phyloP scores from a whole-genome alignment of 2,888 invertebrate genomes.

The Xylocampa areola region DNA sequence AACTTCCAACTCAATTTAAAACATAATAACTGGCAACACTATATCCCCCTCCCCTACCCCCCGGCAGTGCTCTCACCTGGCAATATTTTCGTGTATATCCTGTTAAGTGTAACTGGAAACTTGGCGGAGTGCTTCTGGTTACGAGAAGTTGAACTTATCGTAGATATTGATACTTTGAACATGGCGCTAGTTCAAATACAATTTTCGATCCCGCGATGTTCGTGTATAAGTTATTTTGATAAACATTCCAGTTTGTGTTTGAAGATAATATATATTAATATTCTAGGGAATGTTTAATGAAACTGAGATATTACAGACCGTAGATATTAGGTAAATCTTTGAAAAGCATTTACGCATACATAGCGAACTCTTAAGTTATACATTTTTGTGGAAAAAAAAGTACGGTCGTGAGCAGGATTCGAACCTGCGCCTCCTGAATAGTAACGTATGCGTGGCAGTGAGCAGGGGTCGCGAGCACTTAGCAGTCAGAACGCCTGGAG shows the following conservation, averaged over 20 bases:
- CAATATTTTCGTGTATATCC: constrained; percentile 38
- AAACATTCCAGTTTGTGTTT: constrained; percentile 12
- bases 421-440: no score
- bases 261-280: background rate
- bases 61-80: constrained; percentile 18
- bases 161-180: constrained; percentile 18
- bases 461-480: no score
- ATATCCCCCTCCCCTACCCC: background rate
- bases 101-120: constrained; percentile 39
- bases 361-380: no score
- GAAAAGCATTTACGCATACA: no score
- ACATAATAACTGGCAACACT: constrained; percentile 19
- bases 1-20: constrained; percentile 38
- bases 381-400: no score
- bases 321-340: no score
- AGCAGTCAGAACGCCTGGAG: no score
- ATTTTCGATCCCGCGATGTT: constrained; percentile 8
- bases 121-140: constrained; percentile 21
- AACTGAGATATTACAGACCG: no score
- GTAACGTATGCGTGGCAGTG: no score
- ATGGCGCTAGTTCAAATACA: constrained; percentile 5
- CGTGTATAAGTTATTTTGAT: constrained; percentile 7
- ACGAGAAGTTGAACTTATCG: constrained; percentile 17
- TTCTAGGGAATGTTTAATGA: no score
- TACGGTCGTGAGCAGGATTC: no score